A percentile compares a stretch with the other conserved stretches of the same genome.
These are phyloP conservation scores for Ameiurus melas DNA, from an alignment of 2,113 vertebrate species.

Conservation along the genomic window DNA sequence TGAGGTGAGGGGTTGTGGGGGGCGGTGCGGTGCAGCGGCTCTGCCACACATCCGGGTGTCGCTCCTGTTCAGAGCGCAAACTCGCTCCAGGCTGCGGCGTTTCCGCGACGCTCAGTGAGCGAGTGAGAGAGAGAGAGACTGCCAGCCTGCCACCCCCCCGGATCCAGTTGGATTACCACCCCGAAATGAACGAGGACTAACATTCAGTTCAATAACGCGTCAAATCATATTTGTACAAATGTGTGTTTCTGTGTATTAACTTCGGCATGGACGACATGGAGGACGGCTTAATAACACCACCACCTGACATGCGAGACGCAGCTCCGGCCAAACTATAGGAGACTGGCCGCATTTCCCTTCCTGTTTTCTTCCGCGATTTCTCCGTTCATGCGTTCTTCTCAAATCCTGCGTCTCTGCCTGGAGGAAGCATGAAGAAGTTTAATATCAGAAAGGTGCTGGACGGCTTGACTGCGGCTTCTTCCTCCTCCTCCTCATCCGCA, in stretches of 20 bases:
- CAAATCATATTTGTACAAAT: slow-evolving; percentile 24
- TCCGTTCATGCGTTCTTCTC: slow-evolving; percentile 48
- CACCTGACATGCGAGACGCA: slow-evolving; percentile 69
- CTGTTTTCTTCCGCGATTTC: slow-evolving; percentile 57
- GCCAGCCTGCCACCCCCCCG: not conserved
- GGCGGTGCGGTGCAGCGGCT: not conserved
- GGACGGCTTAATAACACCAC: slow-evolving; percentile 60
- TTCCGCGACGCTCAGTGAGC: slow-evolving; percentile 69
- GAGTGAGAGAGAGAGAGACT: slow-evolving; percentile 59
- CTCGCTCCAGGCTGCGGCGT: slow-evolving; percentile 67
- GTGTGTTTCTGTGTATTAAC: slow-evolving; percentile 37
- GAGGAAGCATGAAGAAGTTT: slow-evolving; percentile 91
- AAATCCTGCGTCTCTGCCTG: slow-evolving; percentile 14
- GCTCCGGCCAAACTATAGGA: slow-evolving; percentile 56
- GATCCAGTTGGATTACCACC: slow-evolving; percentile 57
- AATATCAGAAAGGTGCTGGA: slow-evolving; percentile 98
- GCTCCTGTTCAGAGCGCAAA: slow-evolving; percentile 62
- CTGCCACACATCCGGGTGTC: slow-evolving; percentile 52
- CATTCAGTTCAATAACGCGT: slow-evolving; percentile 31
- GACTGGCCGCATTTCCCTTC: slow-evolving; percentile 59
- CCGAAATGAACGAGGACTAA: slow-evolving; percentile 59
- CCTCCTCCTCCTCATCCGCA: slow-evolving; percentile 74
- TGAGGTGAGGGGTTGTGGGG: not conserved
- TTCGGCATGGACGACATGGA: slow-evolving; percentile 45
- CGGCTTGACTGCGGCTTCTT: slow-evolving; percentile 88